Percentiles rank a stretch among this genome's conserved stretches.
phyloP scores from a whole-genome alignment of 2,797 vertebrate genomes.

The Carduelis carduelis region DNA sequence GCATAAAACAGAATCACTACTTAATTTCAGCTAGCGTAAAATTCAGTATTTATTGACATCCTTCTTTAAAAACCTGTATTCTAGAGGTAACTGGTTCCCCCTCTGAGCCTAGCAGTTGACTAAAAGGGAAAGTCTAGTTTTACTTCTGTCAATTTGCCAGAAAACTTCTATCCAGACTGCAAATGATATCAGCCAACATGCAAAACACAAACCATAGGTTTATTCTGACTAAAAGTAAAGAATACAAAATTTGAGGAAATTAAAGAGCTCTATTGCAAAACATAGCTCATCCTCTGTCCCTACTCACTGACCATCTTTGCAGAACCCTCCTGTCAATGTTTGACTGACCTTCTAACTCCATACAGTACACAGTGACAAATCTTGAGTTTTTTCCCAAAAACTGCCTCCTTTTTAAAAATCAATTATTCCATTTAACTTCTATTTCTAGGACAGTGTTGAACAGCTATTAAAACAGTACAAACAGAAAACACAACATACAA shows the following conservation, averaged over 20 bases:
- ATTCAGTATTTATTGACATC: not conserved
- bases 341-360: not conserved
- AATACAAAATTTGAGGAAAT: not conserved
- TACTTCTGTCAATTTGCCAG: not conserved
- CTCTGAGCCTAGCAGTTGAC: not conserved
- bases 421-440: not conserved
- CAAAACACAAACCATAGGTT: not conserved
- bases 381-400: rapidly evolving
- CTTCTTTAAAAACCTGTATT: not conserved
- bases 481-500: not conserved
- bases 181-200: not conserved
- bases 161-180: not conserved
- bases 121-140: not conserved
- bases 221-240: not conserved
- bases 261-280: not conserved
- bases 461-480: not conserved
- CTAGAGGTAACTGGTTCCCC: not conserved
- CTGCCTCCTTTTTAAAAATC: not conserved
- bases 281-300: not conserved
- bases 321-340: not conserved
- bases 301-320: not conserved
- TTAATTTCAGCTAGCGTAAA: not conserved
- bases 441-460: not conserved
- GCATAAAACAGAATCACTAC: not conserved
- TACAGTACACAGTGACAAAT: not conserved